Base-by-base conservation (phyloP, 2,113 vertebrate genomes). In the Pteruthius melanotis region DNA sequence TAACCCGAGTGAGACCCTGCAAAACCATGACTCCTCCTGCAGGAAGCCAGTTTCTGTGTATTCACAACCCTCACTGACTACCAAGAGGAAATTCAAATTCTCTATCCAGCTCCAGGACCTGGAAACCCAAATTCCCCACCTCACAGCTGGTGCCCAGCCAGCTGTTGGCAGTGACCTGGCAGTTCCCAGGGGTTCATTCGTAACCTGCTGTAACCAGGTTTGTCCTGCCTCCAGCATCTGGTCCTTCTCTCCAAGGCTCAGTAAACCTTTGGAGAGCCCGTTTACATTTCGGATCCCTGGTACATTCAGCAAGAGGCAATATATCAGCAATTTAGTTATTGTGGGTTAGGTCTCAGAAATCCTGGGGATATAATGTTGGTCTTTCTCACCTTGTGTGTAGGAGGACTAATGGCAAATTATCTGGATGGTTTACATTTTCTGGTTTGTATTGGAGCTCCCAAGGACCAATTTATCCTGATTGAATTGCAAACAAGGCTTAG, bases 381-480 rank as follows among this genome's bases (percentile, higher is more conserved):
- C 83, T 93, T 90, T 90, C 93, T 95, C 93, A 95, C 95, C 95
- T 96, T 88, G 85, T 78, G 83, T 78, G 95, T 60, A 90, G 95
- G 95, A 90, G 95, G 92, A 84, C 91, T 96, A 95, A 96, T 95
- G 91, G 96, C 87, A 90, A 96, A 96, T 96, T 93, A 94, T 97
- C 93, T 37, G 87, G 86, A 97, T 95, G 93, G 97, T 98, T 98
- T 98, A 97, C 97, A 97, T 97, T 97, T 97, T 92, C 54, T 96
- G 87, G 95, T 90, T 95, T 89, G 96, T 83, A 95, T 96, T 91
- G 71, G 80, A 91, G 93, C 93, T 94, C 84, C 50, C 53, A 89
- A 95, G 90, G 94, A 95, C 95, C 93, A 94, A 94, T 98, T 97
- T 95, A 97, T 98, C 95, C 97, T 95, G 95, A 94, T 70, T 85